Percentiles rank a stretch among this genome's conserved stretches.
phyloP scores from a whole-genome alignment of 53 echinoderm and acorn worm genomes.

The Luidia sarsii region DNA sequence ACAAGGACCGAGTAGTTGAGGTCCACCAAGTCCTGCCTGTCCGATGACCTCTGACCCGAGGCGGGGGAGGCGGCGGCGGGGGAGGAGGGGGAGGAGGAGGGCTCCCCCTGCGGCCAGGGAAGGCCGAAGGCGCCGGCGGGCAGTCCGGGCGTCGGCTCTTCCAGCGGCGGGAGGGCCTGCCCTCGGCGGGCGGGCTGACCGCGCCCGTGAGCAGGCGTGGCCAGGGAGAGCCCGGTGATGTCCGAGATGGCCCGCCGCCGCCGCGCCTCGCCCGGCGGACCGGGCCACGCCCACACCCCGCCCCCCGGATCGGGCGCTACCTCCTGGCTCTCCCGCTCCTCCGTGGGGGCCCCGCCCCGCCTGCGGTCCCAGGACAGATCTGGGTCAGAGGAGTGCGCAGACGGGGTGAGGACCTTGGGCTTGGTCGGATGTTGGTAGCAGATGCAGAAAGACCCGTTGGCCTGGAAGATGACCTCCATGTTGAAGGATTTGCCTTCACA shows the following conservation, averaged over 20 bases:
- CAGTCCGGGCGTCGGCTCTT: not conserved
- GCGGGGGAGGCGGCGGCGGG: not conserved
- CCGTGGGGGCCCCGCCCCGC: not conserved
- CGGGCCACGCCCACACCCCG: not conserved
- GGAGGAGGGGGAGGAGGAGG: constrained; percentile 14
- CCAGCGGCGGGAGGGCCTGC: not conserved
- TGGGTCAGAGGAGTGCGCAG: not conserved
- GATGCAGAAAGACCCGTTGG: constrained; percentile 81
- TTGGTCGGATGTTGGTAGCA: constrained; percentile 86
- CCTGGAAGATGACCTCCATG: constrained; percentile 83
- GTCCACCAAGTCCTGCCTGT: constrained; percentile 62
- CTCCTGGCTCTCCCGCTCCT: not conserved
- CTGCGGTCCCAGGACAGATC: not conserved
- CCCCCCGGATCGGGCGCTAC: not conserved
- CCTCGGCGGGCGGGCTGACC: not conserved
- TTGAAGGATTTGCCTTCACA: constrained; percentile 84
- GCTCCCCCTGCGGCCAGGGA: not conserved
- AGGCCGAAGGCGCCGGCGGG: not conserved
- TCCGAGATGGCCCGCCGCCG: constrained; percentile 15
- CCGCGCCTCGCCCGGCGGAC: not conserved
- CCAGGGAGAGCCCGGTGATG: not conserved
- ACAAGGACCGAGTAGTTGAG: constrained; percentile 81
- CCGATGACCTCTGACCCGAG: not conserved
- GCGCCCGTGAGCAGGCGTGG: not conserved
- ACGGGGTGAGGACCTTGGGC: not conserved